Evolutionary conservation across 1,140 invertebrate species (phyloP).

Genomic region (Anoplophora glabripennis): DNA sequence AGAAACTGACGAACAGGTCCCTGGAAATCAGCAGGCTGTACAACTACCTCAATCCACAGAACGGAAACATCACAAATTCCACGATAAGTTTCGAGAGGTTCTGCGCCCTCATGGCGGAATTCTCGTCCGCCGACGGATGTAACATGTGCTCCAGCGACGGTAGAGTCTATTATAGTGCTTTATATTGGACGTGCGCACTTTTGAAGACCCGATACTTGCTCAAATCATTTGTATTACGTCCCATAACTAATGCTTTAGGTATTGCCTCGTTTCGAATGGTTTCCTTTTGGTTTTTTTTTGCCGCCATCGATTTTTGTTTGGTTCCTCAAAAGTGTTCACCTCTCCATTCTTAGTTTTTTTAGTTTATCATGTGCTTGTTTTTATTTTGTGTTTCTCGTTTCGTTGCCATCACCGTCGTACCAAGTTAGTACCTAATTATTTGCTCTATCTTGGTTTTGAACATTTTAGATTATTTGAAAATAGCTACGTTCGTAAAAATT

Average conservation of each 20-base stretch:
- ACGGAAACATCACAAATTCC: conserved; percentile 12
- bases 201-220: conserved; percentile 45
- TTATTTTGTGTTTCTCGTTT: conserved; percentile 9
- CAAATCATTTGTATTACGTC: conserved; percentile 37
- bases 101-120: conserved; percentile 56
- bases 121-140: conserved; percentile 48
- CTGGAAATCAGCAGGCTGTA: conserved; percentile 38
- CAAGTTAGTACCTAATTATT: too few relatives aligned
- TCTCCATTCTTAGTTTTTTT: conserved; percentile 1
- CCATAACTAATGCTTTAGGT: conserved; percentile 40
- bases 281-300: conserved; percentile 5
- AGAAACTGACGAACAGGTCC: conserved; percentile 40
- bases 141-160: conserved; percentile 39
- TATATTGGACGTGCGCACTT: conserved; percentile 44
- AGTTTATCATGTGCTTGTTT: conserved; percentile 11
- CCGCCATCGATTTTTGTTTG: conserved; percentile 2
- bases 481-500: too few relatives aligned
- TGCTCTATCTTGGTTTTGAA: too few relatives aligned
- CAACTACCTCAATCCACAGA: conserved; percentile 35
- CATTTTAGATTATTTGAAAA: too few relatives aligned
- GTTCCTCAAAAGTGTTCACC: conserved; percentile 32
- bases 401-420: not conserved
- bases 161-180: conserved; percentile 36
- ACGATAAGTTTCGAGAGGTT: conserved; percentile 54
- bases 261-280: conserved; percentile 17